phyloP scores from a whole-genome alignment of 2,888 invertebrate species.

The Leptarthrus brevirostris region DNA sequence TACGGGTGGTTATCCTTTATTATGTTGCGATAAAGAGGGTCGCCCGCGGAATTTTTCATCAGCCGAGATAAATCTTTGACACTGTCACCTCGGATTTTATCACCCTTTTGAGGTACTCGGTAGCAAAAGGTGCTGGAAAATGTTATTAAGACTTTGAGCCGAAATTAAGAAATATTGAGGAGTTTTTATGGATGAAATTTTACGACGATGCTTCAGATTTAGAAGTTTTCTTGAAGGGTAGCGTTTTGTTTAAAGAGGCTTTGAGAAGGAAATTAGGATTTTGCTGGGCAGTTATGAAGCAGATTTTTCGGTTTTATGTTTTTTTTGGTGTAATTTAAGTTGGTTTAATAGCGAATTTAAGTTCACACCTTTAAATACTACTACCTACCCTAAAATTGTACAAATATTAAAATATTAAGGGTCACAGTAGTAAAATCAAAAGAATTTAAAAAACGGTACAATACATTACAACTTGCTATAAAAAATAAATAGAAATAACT shows the following conservation, averaged over 20 bases:
- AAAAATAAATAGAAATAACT: no score
- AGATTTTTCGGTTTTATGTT: no score
- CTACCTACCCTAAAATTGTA: no score
- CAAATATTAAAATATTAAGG: no score
- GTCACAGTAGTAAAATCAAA: no score
- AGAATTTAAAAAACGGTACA: no score
- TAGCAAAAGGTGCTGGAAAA: background rate
- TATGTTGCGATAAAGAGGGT: constrained; percentile 17
- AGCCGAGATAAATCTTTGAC: constrained; percentile 32
- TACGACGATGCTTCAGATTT: constrained; percentile 26
- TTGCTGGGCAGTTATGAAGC: no score
- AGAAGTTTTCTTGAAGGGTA: constrained; percentile 9
- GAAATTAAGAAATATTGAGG: constrained; percentile 42
- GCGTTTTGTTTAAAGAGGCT: background rate
- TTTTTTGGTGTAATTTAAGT: no score
- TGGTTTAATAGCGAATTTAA: no score
- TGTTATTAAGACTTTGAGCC: constrained; percentile 31
- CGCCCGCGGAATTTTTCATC: constrained; percentile 19
- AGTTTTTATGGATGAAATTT: constrained; percentile 27
- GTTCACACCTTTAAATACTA: no score
- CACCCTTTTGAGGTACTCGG: constrained; percentile 1
- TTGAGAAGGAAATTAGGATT: background rate
- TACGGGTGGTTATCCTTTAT: constrained; percentile 40
- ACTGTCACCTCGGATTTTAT: constrained; percentile 30
- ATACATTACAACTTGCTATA: no score